A percentile compares a stretch with the other conserved stretches of the same genome.
Conservation (phyloP, 2,888 invertebrate genomes). For the Noctua janthe region DNA sequence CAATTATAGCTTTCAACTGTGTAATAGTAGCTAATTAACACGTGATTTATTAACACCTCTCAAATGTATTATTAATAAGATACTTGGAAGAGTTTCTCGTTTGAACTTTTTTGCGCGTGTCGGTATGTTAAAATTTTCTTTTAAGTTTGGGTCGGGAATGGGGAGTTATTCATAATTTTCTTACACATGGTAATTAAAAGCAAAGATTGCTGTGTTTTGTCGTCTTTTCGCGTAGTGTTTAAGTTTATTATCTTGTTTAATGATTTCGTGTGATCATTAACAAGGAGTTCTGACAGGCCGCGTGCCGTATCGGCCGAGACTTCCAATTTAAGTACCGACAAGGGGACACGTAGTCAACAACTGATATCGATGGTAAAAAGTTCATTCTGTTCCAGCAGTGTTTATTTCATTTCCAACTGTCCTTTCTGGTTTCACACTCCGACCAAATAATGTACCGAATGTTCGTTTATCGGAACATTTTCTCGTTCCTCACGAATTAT, state of each 20-base stretch:
- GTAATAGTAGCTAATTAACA: slow-evolving; percentile 68
- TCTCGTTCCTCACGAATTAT: slow-evolving; percentile 67
- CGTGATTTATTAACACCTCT: slow-evolving; percentile 62
- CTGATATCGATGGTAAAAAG: slow-evolving; percentile 76
- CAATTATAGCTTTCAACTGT: slow-evolving; percentile 75
- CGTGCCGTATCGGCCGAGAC: slow-evolving; percentile 65
- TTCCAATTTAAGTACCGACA: slow-evolving; percentile 81
- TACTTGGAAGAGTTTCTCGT: slow-evolving; percentile 46
- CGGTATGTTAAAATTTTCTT: slow-evolving; percentile 46
- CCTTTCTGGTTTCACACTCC: slow-evolving; percentile 72
- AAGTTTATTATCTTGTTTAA: slow-evolving; percentile 66
- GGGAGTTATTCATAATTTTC: slow-evolving; percentile 56
- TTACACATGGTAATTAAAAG: slow-evolving; percentile 47
- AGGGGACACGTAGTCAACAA: slow-evolving; percentile 75
- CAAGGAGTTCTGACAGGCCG: slow-evolving; percentile 73
- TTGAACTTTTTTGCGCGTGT: slow-evolving; percentile 39
- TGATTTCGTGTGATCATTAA: slow-evolving; percentile 75
- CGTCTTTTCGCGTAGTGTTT: slow-evolving; percentile 45
- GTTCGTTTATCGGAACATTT: slow-evolving; percentile 66
- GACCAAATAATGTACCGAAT: slow-evolving; percentile 68
- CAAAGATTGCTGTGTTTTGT: slow-evolving; percentile 47
- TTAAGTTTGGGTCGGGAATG: slow-evolving; percentile 35
- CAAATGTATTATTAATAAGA: slow-evolving; percentile 58
- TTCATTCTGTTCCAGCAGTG: slow-evolving; percentile 70
- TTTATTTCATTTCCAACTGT: slow-evolving; percentile 69